Evolutionary conservation across 2,113 vertebrate species (phyloP), one percentile per base, ranked within the genome.

Genomic region (Bubalus kerabau): DNA sequence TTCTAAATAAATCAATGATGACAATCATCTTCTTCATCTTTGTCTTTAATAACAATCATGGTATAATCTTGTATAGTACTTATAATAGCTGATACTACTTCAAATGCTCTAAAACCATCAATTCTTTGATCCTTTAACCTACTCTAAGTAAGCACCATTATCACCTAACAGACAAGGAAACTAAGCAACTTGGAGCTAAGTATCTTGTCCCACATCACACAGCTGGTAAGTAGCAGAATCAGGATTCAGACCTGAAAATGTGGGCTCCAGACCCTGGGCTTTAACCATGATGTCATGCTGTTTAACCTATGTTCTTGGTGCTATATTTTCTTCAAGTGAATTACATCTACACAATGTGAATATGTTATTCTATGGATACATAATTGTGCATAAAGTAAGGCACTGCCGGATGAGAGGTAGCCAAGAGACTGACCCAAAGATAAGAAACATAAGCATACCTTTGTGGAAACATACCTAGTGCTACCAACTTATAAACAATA

Each of bases 1-100:
- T 81, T 94, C 46, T 88, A 91, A 90, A 64, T 89, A 97, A 71
- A 43, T 90, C 90, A 86, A 43, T 50, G 26, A 92, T 97, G 40
- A 71, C 19, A 52, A 74, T 5, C 91, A 14, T 48, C 89, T 95
- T 26, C 48, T 87, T 88, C 43, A 94, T 74, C 24, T 87, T 84
- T 93, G 28, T 95, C 28, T 57, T 76, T 81, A 97, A 94, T 93
- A 83, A 32, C 19, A 71, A 92, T 56, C 13, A 90, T 11, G 60
- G 7, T n/a, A 85, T 88, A 28, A 24, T 46, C 23, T 32, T 90
- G 6, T 57, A 40, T 7, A 88, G 26, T 50, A 46, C 36, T 91
- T 83, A 4, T n/a, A 94, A 95, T 32, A 54, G n/a, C 57, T 93
- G 48, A 23, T 40, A 88, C 8, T 46, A 46, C 43, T 94, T 26